phyloP scores from a whole-genome alignment of 2,797 vertebrate genomes.

The Eulemur coronatus region DNA sequence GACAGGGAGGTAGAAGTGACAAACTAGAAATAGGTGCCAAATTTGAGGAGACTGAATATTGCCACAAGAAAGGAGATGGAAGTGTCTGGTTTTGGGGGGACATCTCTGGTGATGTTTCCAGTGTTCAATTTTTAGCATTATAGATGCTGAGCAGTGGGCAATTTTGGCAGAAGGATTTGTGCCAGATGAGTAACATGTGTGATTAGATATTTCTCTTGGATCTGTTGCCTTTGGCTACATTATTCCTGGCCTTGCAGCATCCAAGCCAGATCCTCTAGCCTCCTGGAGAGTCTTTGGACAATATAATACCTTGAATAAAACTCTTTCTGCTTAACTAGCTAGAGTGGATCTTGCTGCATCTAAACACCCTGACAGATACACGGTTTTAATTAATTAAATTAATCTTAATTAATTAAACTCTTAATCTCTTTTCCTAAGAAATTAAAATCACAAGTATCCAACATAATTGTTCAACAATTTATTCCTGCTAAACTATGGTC shows the following conservation, averaged over 20 bases:
- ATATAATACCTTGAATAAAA: background rate
- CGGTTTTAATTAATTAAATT: background rate
- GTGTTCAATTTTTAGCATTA: background rate
- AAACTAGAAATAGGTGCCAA: background rate
- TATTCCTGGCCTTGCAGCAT: background rate
- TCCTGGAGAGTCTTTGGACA: conserved; percentile 29
- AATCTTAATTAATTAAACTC: background rate
- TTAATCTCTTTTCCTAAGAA: background rate
- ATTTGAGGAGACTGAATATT: background rate
- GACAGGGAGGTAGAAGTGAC: background rate
- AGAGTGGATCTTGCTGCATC: background rate
- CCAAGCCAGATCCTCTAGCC: background rate
- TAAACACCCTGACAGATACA: background rate
- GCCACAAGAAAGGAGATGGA: background rate
- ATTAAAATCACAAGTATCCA: background rate
- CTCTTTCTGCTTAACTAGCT: conserved; percentile 7
- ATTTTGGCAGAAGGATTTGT: background rate
- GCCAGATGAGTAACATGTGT: background rate
- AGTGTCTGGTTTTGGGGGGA: background rate
- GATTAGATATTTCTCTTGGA: background rate
- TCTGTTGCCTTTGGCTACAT: conserved; percentile 26
- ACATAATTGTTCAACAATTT: background rate
- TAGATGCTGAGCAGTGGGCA: background rate
- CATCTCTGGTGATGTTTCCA: background rate
- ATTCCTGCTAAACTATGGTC: background rate